Evolutionary conservation across 2,113 vertebrate species (phyloP).

Genomic region (Pedionomus torquatus): DNA sequence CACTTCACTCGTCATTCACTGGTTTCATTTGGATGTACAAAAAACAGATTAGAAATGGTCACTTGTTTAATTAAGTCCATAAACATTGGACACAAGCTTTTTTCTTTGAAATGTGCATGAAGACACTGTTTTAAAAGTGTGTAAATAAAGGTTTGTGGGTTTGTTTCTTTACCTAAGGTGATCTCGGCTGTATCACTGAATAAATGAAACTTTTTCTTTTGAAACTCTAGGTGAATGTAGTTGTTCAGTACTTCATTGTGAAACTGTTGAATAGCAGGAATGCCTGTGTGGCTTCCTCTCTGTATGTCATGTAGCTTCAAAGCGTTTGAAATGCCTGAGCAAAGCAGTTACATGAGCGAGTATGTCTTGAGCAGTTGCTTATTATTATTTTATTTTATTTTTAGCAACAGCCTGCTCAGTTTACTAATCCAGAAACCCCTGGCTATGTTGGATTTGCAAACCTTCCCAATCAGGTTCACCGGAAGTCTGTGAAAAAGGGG

Average conservation of each 20-base stretch:
- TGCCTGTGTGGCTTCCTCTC: background rate
- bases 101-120: background rate
- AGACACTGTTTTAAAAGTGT: background rate
- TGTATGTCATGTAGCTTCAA: background rate
- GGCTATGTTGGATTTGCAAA: constrained; percentile 99
- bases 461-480: constrained; percentile 97
- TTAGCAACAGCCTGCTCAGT: constrained; percentile 87
- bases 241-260: background rate
- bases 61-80: background rate
- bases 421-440: constrained; percentile 95
- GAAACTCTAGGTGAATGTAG: background rate
- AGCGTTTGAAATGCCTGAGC: background rate
- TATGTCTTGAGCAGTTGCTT: background rate
- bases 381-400: background rate
- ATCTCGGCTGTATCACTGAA: background rate
- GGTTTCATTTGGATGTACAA: background rate
- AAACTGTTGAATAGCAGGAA: background rate
- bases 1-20: background rate
- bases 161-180: background rate
- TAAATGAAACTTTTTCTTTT: background rate
- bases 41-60: background rate
- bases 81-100: background rate
- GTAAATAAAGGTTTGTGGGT: background rate
- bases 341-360: background rate
- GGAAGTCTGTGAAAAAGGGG: constrained; percentile 98